phyloP scores from a whole-genome alignment of 2,888 invertebrate genomes.

The Blomia tropicalis region DNA sequence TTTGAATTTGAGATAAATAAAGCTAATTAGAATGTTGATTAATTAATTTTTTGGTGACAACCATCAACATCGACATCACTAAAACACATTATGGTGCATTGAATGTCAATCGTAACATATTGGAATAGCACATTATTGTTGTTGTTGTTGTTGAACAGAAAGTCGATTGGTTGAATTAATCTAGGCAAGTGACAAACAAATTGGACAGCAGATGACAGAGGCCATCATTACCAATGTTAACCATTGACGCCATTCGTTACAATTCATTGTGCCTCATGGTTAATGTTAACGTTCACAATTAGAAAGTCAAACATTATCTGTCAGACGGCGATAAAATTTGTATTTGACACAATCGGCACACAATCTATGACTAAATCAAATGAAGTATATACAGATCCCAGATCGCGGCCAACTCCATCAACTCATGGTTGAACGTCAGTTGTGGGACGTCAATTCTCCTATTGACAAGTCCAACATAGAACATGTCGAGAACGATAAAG shows the following conservation, averaged over 20 bases:
- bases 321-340: slow-evolving; percentile 2
- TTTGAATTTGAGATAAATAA: too few species aligned
- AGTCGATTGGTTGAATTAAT: slow-evolving; percentile 10
- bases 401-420: too few species aligned
- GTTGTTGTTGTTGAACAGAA: not conserved
- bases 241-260: not conserved
- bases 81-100: too few species aligned
- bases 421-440: too few species aligned
- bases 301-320: slow-evolving; percentile 12
- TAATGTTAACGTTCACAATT: not conserved
- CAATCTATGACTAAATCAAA: slow-evolving; percentile 9
- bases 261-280: too few species aligned
- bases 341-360: slow-evolving; percentile 9
- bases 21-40: slow-evolving; percentile 4
- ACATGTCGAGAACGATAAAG: too few species aligned
- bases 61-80: not conserved
- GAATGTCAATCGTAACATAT: too few species aligned
- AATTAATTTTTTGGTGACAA: not conserved
- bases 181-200: not conserved
- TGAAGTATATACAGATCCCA: too few species aligned
- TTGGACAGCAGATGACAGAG: not conserved
- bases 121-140: too few species aligned
- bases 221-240: slow-evolving; percentile 9
- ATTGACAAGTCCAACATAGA: too few species aligned
- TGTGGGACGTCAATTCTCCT: slow-evolving; percentile 1